Conservation (phyloP, 1,140 invertebrate genomes). For the Lasaia peninsularis region DNA sequence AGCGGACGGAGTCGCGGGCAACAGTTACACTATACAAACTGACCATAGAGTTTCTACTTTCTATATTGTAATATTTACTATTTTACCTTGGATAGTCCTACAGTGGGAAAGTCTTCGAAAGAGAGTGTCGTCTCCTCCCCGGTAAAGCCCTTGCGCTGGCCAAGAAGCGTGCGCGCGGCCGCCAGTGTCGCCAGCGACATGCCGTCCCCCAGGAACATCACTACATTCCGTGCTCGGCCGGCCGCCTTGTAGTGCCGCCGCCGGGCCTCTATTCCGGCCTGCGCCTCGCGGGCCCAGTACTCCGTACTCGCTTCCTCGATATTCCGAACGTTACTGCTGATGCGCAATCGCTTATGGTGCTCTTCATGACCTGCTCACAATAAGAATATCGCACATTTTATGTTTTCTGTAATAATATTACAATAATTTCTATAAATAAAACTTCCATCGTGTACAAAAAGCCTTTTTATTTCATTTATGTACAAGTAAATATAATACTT, state of each 20-base stretch:
- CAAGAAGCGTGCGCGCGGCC: constrained; percentile 82
- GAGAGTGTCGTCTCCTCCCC: constrained; percentile 83
- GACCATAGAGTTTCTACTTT: too few species aligned
- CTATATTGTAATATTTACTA: too few species aligned
- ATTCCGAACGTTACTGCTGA: not conserved
- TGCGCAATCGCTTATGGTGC: constrained; percentile 28
- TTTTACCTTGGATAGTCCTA: constrained; percentile 83
- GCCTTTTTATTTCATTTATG: too few species aligned
- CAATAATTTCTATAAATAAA: not conserved
- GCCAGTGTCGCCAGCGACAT: constrained; percentile 85
- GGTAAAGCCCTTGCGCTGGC: constrained; percentile 74
- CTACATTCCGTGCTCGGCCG: constrained; percentile 81
- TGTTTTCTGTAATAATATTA: not conserved
- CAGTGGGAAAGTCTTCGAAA: constrained; percentile 86
- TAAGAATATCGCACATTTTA: not conserved
- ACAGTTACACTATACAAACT: too few species aligned
- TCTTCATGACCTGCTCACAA: constrained; percentile 23
- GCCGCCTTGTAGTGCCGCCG: constrained; percentile 11
- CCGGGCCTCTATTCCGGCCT: constrained; percentile 23
- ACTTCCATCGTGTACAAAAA: too few species aligned
- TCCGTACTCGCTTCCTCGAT: constrained; percentile 25
- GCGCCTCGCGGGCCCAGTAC: constrained; percentile 39
- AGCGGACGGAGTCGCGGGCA: too few species aligned
- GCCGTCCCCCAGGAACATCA: constrained; percentile 88
- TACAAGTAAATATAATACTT: too few species aligned